Conservation (phyloP, 2,797 vertebrate genomes). For the Halcyon badia region DNA sequence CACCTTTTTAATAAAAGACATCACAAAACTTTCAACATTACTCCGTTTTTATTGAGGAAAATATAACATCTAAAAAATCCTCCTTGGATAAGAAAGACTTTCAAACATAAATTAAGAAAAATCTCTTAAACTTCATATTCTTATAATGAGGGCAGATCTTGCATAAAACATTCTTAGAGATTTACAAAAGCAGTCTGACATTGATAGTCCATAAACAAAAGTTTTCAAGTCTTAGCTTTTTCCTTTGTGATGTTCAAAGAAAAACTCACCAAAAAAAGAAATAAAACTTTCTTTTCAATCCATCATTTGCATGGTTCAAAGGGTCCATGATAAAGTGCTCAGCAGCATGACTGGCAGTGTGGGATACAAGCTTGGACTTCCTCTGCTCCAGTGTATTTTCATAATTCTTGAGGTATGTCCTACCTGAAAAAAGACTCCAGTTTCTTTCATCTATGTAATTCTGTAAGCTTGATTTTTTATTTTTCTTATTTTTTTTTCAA, state of each 20-base stretch:
- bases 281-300: not conserved
- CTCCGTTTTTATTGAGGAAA: constrained; percentile 49
- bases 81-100: constrained; percentile 47
- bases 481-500: not conserved
- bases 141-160: not conserved
- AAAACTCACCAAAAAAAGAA: not conserved
- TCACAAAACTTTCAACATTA: not conserved
- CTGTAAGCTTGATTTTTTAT: not conserved
- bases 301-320: not conserved
- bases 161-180: constrained; percentile 7
- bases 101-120: constrained; percentile 46
- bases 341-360: constrained; percentile 58
- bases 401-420: not conserved
- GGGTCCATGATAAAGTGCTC: constrained; percentile 35
- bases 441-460: not conserved
- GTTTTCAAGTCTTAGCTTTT: constrained; percentile 13
- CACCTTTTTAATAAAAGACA: constrained; percentile 40
- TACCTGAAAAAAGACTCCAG: not conserved
- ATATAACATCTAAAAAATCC: constrained; percentile 48
- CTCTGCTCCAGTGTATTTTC: not conserved
- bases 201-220: not conserved
- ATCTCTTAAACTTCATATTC: not conserved
- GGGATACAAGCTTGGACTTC: not conserved
- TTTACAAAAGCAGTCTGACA: constrained; percentile 4
- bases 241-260: not conserved